These are phyloP conservation scores for Drosophila chauvacae DNA, from an alignment of 1,140 invertebrate species.

Conservation along the genomic window DNA sequence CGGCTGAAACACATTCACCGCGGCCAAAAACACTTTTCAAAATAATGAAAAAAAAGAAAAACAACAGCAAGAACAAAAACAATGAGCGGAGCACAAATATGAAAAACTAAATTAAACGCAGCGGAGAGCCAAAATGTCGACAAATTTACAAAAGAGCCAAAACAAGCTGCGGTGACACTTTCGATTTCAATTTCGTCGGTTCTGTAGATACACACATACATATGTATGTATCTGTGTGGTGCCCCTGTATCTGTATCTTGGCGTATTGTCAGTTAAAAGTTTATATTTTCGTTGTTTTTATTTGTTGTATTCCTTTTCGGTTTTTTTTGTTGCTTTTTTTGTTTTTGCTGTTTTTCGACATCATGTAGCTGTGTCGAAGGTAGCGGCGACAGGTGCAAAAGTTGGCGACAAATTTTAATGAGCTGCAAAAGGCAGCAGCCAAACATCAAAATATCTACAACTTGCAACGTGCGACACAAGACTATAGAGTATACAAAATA, in stretches of 20 bases:
- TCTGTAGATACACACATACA: background rate
- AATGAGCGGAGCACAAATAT: slow-evolving; percentile 33
- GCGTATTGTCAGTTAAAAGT: slow-evolving; percentile 72
- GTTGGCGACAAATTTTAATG: slow-evolving; percentile 80
- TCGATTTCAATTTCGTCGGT: slow-evolving; percentile 65
- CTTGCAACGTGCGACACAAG: slow-evolving; percentile 26
- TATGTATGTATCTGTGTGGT: background rate
- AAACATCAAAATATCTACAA: slow-evolving; percentile 36
- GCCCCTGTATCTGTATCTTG: slow-evolving; percentile 40
- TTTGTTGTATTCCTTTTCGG: slow-evolving; percentile 4
- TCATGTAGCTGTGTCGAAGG: slow-evolving; percentile 58
- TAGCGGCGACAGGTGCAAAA: slow-evolving; percentile 78
- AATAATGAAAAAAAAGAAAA: slow-evolving; percentile 33
- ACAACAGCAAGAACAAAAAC: slow-evolving; percentile 20
- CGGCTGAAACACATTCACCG: slow-evolving; percentile 49
- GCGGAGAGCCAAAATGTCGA: slow-evolving; percentile 51
- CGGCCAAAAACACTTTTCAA: slow-evolving; percentile 52
- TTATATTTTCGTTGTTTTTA: slow-evolving; percentile 38
- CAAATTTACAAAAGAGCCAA: slow-evolving; percentile 70
- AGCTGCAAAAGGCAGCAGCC: slow-evolving; percentile 72
- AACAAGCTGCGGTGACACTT: slow-evolving; percentile 67
- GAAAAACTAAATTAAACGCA: slow-evolving; percentile 73
- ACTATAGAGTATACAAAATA: slow-evolving; percentile 43
- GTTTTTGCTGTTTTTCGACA: background rate
- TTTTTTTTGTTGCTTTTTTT: background rate